Base-by-base conservation (phyloP, 2,797 vertebrate genomes). In the Anabas testudineus region DNA sequence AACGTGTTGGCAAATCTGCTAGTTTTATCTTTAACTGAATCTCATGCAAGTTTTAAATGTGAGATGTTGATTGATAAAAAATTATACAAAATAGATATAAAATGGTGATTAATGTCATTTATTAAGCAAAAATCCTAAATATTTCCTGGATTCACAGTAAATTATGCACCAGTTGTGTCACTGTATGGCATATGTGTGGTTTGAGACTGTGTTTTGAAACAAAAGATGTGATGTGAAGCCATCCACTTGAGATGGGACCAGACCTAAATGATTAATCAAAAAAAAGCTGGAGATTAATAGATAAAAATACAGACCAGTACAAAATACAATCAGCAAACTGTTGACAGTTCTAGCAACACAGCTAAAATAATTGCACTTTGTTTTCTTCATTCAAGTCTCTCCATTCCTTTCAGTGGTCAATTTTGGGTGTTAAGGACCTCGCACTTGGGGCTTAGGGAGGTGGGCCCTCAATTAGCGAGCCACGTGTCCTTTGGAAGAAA, bases 401-500 rank as follows among this genome's bases (percentile, higher is more conserved):
- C 68, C 47, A 80, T 66, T 78, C 80, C 77, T 82, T 64, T 83
- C 73, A 53, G 48, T 34, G 76, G 84, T 91, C 87, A 89, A 85
- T 77, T 86, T 57, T 8, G 59, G 74, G 63, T 82, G 76, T 88
- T 67, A 82, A 85, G 78, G 66, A 74, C 83, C 69, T 89, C 65
- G 65, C 82, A 86, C 85, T 87, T 78, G 41, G 80, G 67, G 53
- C 69, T 67, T 69, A 14, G 61, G 75, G 80, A 87, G 80, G 84
- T 87, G 75, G 83, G 64, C 73, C 78, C 71, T 91, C 87, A 93
- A 92, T 92, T 93, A 92, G 90, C 0, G 49, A 91, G 91, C 87
- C 91, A 92, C 91, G 81, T 9, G 89, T 81, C 82, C 80, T 69
- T 42, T 65, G 71, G 81, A 87, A 88, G 84, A 87, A 88, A 84